Evolutionary conservation across 2,113 vertebrate genomes (phyloP).

Genomic region (Zeus faber): DNA sequence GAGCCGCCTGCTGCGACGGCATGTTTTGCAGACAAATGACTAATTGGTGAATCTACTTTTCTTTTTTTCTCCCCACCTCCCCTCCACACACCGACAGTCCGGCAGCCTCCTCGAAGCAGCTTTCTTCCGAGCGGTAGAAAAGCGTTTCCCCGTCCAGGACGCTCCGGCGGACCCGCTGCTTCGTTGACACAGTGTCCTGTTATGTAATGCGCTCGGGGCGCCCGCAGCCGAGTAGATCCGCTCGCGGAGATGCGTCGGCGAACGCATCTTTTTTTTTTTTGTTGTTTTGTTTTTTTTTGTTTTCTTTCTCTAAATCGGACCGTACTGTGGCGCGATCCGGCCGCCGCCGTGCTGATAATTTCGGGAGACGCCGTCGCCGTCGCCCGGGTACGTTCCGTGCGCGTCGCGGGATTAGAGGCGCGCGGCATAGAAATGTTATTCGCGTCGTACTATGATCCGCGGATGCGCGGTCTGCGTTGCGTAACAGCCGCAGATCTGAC

Average conservation of each 20-base stretch:
- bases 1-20: conserved; percentile 20
- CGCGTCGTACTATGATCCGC: conserved; percentile 29
- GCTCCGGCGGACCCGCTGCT: conserved; percentile 28
- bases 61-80: too few species aligned
- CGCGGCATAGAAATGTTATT: background rate
- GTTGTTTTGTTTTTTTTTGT: too few species aligned
- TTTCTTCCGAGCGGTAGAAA: too few species aligned
- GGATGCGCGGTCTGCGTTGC: conserved; percentile 35
- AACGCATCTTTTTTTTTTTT: too few species aligned
- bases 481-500: conserved; percentile 44
- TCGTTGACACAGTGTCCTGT: conserved; percentile 52
- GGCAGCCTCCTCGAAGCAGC: too few species aligned
- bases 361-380: too few species aligned
- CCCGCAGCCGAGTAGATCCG: conserved; percentile 41
- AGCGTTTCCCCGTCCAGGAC: conserved; percentile 10
- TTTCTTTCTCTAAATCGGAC: too few species aligned
- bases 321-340: too few species aligned
- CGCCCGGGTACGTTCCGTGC: too few species aligned
- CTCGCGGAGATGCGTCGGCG: conserved; percentile 45
- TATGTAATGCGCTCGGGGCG: conserved; percentile 57
- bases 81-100: too few species aligned
- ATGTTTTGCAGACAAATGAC: conserved; percentile 44
- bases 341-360: too few species aligned
- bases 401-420: too few species aligned
- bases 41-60: conserved; percentile 11